These are phyloP conservation scores for Xestia sexstrigata DNA, from an alignment of 2,888 invertebrate species.

Conservation along the genomic window DNA sequence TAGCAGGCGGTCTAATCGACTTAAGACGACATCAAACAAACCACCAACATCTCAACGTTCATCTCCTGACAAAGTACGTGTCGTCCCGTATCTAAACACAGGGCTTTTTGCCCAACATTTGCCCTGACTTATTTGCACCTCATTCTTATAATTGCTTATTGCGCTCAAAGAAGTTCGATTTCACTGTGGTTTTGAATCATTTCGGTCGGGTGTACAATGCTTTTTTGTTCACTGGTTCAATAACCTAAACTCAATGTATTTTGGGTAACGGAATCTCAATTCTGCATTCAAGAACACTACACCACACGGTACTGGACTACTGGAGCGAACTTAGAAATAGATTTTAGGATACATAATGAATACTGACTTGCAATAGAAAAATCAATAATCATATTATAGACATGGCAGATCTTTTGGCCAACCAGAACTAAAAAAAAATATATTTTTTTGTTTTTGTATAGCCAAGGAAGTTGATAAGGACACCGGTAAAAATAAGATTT, in stretches of 20 bases:
- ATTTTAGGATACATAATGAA: constrained; percentile 28
- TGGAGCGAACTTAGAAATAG: constrained; percentile 28
- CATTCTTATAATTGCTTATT: constrained; percentile 39
- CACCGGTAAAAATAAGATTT: neutral
- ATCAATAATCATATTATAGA: neutral
- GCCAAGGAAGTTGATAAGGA: neutral
- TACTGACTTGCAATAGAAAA: neutral
- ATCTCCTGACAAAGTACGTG: neutral
- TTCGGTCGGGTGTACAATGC: constrained; percentile 64
- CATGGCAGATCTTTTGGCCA: neutral
- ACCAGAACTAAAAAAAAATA: neutral
- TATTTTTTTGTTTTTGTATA: neutral
- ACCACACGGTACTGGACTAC: constrained; percentile 12
- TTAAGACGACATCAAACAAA: neutral
- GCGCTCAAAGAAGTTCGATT: constrained; percentile 60
- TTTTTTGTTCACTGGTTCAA: constrained; percentile 69
- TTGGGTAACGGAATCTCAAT: constrained; percentile 56
- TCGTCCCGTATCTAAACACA: neutral
- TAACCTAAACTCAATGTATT: constrained; percentile 65
- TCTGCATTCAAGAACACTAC: constrained; percentile 52
- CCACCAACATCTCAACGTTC: neutral
- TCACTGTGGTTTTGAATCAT: constrained; percentile 69
- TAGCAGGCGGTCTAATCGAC: constrained; percentile 4
- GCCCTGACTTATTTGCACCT: neutral
- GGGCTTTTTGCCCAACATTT: neutral